Percentiles rank a stretch among this genome's conserved stretches.
These are phyloP conservation scores for Stegostoma tigrinum DNA, from an alignment of 2,113 vertebrate genomes.

Conservation along the genomic window DNA sequence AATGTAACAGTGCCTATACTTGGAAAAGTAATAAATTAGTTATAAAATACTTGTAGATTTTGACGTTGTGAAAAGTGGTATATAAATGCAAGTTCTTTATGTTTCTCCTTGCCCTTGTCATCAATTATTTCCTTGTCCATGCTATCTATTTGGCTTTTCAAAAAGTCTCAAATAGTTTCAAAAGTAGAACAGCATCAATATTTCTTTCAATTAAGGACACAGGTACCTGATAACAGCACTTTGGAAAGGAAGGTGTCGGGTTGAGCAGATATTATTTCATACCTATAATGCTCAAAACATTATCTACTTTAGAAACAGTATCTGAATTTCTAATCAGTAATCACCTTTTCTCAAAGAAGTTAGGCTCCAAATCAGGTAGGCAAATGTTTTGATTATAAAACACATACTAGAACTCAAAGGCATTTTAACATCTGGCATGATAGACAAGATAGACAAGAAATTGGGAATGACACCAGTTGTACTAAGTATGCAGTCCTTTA, in stretches of 20 bases:
- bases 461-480: background rate
- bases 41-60: background rate
- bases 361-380: background rate
- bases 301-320: background rate
- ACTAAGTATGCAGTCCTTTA: background rate
- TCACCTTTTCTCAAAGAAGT: background rate
- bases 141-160: conserved; percentile 3
- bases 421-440: background rate
- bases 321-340: background rate
- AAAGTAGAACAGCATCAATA: background rate
- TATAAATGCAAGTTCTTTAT: background rate
- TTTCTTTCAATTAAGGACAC: background rate
- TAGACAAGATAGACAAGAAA: background rate
- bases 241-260: background rate
- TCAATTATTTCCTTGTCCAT: background rate
- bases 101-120: background rate
- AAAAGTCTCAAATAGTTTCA: background rate
- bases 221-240: background rate
- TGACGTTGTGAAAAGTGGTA: background rate
- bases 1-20: background rate
- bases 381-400: background rate
- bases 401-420: background rate
- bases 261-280: background rate
- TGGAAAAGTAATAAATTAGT: background rate
- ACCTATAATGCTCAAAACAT: background rate